Evolutionary conservation across 2,113 vertebrate genomes (phyloP), one percentile per base, ranked within the genome.

Genomic region (Hippocampus abdominalis): DNA sequence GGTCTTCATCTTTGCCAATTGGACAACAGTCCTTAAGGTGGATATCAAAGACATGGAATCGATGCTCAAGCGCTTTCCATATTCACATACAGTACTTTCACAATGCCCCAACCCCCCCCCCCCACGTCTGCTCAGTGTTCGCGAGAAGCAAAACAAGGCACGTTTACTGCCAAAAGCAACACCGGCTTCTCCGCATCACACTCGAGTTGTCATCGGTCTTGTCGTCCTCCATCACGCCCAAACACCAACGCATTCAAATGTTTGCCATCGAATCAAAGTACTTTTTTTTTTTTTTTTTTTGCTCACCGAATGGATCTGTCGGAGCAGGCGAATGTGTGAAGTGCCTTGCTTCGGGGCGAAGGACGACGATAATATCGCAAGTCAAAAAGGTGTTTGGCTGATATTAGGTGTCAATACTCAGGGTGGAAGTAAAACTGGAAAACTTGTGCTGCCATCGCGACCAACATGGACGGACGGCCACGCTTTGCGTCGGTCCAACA

Each of bases 301-400:
- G 20, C 18, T 44, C 61, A 70, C 60, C 27, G 65, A 65, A 59
- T 68, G 51, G 77, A 21, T 65, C 42, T 53, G 20, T 49, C 20
- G 36, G 40, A 64, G 64, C 62, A 71, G 68, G 54, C 48, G 16
- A 69, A 49, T 57, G 75, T 68, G 67, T 77, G 74, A 70, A 87
- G 83, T 85, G 86, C 83, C 81, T 86, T 86, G 78, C 57, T 60
- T 40, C 63, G 74, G 69, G 70, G 71, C 64, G 32, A 20, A 74
- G 32, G 68, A 53, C 29, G 27, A 21, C 21, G 49, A n/a, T 69
- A 44, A 66, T 44, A 53, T 16, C 25, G 18, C 4, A 12, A 51
- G 16, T 60, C 57, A 27, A 60, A 60, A 60, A 60, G 15, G 61
- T 64, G 15, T 64, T 64, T 9, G 63, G n/a, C 46, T 16, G 21